Evolutionary conservation across 2,888 invertebrate genomes (phyloP).

Genomic region (Drosophila nr. medialis): DNA sequence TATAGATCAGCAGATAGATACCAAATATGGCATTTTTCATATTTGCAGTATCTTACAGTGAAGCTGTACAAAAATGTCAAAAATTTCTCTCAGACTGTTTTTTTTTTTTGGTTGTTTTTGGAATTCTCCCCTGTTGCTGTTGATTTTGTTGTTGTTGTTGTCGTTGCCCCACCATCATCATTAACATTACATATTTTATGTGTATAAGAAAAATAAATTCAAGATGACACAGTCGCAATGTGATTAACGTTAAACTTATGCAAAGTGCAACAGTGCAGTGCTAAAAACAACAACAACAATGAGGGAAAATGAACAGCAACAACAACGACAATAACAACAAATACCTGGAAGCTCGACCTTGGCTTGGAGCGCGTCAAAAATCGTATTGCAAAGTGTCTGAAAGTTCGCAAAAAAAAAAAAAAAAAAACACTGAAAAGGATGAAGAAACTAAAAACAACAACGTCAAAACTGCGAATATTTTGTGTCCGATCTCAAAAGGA

Average conservation of each 20-base stretch:
- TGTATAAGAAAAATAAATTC: constrained; percentile 13
- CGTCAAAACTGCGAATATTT: constrained; percentile 18
- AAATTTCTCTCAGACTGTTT: background rate
- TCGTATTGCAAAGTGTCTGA: constrained; percentile 64
- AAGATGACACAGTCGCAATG: constrained; percentile 51
- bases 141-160: background rate
- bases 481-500: constrained; percentile 38
- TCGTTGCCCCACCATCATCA: background rate
- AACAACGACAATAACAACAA: constrained; percentile 27
- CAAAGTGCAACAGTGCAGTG: constrained; percentile 54
- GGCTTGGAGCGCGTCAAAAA: constrained; percentile 67
- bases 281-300: constrained; percentile 36
- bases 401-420: constrained; percentile 25
- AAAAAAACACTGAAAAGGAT: constrained; percentile 5
- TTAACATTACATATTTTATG: constrained; percentile 19
- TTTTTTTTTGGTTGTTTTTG: background rate
- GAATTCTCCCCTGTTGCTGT: constrained; percentile 1
- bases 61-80: background rate
- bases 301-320: constrained; percentile 9
- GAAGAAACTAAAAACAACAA: constrained; percentile 11
- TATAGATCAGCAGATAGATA: too few relatives aligned
- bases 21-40: background rate
- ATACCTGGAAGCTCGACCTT: constrained; percentile 62
- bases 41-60: background rate
- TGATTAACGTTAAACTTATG: constrained; percentile 64